Evolutionary conservation across 2,888 invertebrate species (phyloP).

Genomic region (Apamea sordens): DNA sequence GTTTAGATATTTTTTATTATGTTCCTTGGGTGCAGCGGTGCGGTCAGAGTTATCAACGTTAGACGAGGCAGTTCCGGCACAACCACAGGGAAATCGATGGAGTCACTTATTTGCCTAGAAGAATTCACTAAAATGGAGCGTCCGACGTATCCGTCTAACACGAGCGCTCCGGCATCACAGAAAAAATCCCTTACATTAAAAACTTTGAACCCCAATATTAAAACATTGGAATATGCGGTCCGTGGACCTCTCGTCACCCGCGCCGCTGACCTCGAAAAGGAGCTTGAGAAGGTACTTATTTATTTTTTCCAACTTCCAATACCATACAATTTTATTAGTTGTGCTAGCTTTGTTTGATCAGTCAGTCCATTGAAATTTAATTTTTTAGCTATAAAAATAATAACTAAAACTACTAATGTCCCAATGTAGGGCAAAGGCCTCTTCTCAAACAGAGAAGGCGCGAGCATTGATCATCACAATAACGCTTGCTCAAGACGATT

Average conservation of each 20-base stretch:
- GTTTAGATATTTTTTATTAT: neutral
- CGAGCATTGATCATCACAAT: neutral
- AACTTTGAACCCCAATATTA: conserved; percentile 97
- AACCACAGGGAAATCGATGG: neutral
- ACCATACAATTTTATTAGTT: no score
- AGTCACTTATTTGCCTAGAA: neutral
- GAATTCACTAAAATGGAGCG: neutral
- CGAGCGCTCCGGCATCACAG: conserved; percentile 72
- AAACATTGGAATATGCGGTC: conserved; percentile 98
- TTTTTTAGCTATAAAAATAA: no score
- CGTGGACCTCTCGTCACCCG: conserved; percentile 98
- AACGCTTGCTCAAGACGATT: no score
- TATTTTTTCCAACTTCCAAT: neutral
- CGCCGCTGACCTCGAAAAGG: conserved; percentile 96
- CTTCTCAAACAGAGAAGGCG: neutral
- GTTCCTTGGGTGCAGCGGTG: conserved; percentile 63
- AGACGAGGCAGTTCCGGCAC: conserved; percentile 43
- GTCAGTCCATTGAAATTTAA: no score
- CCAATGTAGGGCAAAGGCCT: neutral
- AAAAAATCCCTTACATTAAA: conserved; percentile 88
- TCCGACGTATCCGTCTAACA: neutral
- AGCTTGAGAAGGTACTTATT: conserved; percentile 92
- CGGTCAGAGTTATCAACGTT: conserved; percentile 64
- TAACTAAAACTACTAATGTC: neutral
- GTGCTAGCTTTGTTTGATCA: no score